Evolutionary conservation across 2,113 vertebrate species (phyloP), one percentile per base, ranked within the genome.

Genomic region (Scortum barcoo): DNA sequence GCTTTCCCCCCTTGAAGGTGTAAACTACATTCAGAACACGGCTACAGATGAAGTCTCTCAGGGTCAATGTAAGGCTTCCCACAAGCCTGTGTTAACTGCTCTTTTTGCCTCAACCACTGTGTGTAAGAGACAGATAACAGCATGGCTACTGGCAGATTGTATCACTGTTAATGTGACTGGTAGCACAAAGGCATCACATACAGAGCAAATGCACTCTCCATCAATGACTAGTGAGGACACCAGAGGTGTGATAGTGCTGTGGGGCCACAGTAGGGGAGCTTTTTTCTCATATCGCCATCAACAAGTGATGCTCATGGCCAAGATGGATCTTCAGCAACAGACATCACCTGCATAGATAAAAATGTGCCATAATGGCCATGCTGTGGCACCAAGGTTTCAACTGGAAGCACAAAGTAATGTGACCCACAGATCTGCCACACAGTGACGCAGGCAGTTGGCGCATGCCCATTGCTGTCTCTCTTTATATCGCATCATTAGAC

Each of bases 111-210:
- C 20, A 16, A 3, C 42, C 73, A 50, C 72, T 77, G 56, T 58
- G 60, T 54, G 44, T 40, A 54, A 67, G n/a, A 86, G 58, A 58
- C 19, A 1, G 73, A 81, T 65, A 75, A 89, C 84, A 72, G 48
- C 46, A 62, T 36, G n/a, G 33, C 48, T 76, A 56, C 65, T 63
- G 61, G 46, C 74, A 81, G 38, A 86, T 79, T 61, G 48, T 33
- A 78, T 70, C 54, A 48, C 14, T 36, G 50, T 38, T 44, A n/a
- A 57, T 84, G 69, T 73, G 38, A 13, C 24, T 72, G 48, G 66
- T 36, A 62, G n/a, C 19, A 66, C 46, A 89, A 62, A 76, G 50
- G 68, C 58, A 74, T 77, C 38, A 40, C 44, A 58, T 42, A 58
- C 62, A 38, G 65, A 46, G 26, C n/a, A 26, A 28, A 28, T 36